Percentiles rank a stretch among this genome's conserved stretches.
phyloP scores from a whole-genome alignment of 1,140 invertebrate species.

The Drosophila murphyi region DNA sequence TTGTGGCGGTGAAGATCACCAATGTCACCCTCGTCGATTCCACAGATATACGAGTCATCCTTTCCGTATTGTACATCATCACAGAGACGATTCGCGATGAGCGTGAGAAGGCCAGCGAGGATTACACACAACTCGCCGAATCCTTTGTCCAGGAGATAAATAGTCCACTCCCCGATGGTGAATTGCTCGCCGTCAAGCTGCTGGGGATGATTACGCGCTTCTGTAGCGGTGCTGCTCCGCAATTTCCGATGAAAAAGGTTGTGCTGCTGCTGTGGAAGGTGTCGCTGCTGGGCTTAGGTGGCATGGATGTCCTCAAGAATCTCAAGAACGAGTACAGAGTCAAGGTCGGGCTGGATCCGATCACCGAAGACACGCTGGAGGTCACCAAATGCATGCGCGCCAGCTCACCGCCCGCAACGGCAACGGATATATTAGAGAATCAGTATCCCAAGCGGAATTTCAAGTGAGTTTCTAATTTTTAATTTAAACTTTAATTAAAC shows the following conservation, averaged over 20 bases:
- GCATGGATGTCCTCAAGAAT: constrained; percentile 91
- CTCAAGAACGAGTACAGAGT: constrained; percentile 91
- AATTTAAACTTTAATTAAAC: not conserved
- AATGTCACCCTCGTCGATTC: constrained; percentile 95
- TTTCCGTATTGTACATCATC: constrained; percentile 97
- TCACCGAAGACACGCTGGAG: constrained; percentile 96
- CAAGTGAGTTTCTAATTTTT: constrained; percentile 60
- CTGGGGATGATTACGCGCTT: constrained; percentile 97
- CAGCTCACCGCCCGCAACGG: constrained; percentile 96
- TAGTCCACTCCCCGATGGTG: constrained; percentile 91
- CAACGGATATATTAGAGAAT: constrained; percentile 95
- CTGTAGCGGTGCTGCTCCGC: constrained; percentile 96
- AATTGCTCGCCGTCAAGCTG: constrained; percentile 94
- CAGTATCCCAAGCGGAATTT: constrained; percentile 92
- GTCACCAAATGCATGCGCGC: constrained; percentile 96
- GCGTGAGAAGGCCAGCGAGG: constrained; percentile 87
- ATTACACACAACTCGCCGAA: constrained; percentile 90
- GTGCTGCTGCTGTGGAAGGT: constrained; percentile 98
- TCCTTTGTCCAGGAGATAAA: constrained; percentile 93
- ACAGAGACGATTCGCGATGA: constrained; percentile 94
- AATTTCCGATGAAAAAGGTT: constrained; percentile 99
- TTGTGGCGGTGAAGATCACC: constrained; percentile 93
- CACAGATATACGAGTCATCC: constrained; percentile 94
- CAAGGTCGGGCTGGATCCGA: constrained; percentile 89
- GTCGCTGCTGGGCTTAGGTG: constrained; percentile 94